phyloP scores from a whole-genome alignment of 2,888 invertebrate species.

The Podotricha telesiphe region DNA sequence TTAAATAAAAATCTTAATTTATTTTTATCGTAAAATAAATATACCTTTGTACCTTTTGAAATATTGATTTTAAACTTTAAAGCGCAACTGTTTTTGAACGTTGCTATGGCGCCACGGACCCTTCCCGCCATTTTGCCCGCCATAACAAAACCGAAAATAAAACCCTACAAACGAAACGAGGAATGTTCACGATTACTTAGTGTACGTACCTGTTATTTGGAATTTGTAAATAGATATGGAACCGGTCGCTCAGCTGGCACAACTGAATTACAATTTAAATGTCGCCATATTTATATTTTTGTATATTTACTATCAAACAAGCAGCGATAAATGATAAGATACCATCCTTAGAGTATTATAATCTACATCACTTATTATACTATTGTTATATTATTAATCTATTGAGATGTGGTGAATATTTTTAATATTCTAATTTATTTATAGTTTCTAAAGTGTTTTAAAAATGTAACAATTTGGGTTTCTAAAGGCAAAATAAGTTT shows the following conservation, averaged over 20 bases:
- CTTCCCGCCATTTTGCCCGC: constrained; percentile 51
- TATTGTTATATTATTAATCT: not conserved
- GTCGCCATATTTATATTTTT: constrained; percentile 23
- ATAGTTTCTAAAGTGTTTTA: too few relatives aligned
- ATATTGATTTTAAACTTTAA: not conserved
- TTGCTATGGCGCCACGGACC: constrained; percentile 48
- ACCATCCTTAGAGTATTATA: constrained; percentile 45
- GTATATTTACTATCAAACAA: constrained; percentile 35
- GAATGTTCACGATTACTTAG: constrained; percentile 61
- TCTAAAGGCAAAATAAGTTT: too few relatives aligned
- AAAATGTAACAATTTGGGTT: too few relatives aligned
- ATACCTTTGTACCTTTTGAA: not conserved
- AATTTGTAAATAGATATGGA: constrained; percentile 63
- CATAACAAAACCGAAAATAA: constrained; percentile 54
- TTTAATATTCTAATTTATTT: not conserved
- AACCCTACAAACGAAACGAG: constrained; percentile 54
- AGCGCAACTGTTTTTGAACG: constrained; percentile 7
- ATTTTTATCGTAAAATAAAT: not conserved
- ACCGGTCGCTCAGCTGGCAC: constrained; percentile 78
- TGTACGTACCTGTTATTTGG: constrained; percentile 69
- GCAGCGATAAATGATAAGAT: constrained; percentile 63
- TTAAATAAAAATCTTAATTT: too few relatives aligned
- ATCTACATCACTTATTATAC: constrained; percentile 12
- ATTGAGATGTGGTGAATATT: not conserved
- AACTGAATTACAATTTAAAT: constrained; percentile 61